Evolutionary conservation across 2,113 vertebrate genomes (phyloP).

Genomic region (Falcunculus frontatus): DNA sequence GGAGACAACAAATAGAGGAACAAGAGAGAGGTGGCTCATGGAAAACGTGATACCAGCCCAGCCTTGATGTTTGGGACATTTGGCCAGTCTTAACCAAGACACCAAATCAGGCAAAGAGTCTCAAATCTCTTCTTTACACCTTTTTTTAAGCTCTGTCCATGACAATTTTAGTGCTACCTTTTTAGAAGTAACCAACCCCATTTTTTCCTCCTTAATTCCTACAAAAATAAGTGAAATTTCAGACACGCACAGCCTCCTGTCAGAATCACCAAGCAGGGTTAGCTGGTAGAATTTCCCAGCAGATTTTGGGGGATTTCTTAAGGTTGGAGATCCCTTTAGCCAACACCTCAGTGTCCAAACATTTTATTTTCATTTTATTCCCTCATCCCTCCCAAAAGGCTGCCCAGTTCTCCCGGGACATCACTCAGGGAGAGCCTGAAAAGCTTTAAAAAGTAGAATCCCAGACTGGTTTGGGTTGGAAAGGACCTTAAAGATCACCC

Average conservation of each 20-base stretch:
- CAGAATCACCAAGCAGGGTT: not conserved
- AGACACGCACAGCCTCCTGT: fast-evolving
- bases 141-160: not conserved
- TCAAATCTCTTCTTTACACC: not conserved
- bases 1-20: not conserved
- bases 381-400: not conserved
- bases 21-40: not conserved
- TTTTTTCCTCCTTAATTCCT: not conserved
- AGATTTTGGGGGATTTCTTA: not conserved
- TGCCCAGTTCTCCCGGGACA: not conserved
- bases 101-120: not conserved
- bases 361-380: not conserved
- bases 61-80: not conserved
- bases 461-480: not conserved
- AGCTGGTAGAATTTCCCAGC: not conserved
- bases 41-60: not conserved
- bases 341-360: not conserved
- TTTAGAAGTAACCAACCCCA: not conserved
- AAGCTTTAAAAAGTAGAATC: not conserved
- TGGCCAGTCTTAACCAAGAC: not conserved
- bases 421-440: not conserved
- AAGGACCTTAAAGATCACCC: no score
- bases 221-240: not conserved
- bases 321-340: not conserved
- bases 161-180: not conserved